Evolutionary conservation across 2,113 vertebrate species (phyloP).

Genomic region (Chloroceryle aenea): DNA sequence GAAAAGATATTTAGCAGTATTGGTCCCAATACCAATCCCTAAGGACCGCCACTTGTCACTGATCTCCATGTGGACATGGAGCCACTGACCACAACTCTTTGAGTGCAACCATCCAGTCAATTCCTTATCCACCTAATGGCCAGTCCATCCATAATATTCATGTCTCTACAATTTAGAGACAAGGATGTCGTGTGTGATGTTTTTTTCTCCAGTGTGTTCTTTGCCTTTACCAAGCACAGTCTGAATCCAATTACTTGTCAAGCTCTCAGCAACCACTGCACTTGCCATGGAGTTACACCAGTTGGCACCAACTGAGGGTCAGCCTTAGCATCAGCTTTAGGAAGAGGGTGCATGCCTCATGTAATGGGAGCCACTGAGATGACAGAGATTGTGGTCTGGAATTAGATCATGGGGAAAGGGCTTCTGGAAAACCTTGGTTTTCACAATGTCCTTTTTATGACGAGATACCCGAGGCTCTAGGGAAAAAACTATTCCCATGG

Average conservation of each 20-base stretch:
- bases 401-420: neutral
- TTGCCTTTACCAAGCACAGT: neutral
- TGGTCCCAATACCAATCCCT: neutral
- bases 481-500: neutral
- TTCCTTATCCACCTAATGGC: too few relatives aligned
- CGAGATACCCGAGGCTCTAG: neutral
- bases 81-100: too few relatives aligned
- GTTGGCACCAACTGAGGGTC: neutral
- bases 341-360: rapidly evolving
- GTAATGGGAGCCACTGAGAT: neutral
- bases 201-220: neutral
- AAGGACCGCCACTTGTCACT: too few relatives aligned
- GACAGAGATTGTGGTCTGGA: neutral
- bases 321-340: neutral
- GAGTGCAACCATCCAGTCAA: too few relatives aligned
- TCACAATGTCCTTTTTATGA: neutral
- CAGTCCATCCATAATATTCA: too few relatives aligned
- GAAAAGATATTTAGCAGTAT: neutral
- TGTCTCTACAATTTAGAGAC: too few relatives aligned
- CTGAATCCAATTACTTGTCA: neutral
- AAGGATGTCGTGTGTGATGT: neutral
- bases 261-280: neutral
- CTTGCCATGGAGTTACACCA: neutral
- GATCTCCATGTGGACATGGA: too few relatives aligned
- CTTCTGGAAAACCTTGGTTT: neutral